Evolutionary conservation across 2,797 vertebrate species (phyloP).

Genomic region (Malacoctenus gilli): DNA sequence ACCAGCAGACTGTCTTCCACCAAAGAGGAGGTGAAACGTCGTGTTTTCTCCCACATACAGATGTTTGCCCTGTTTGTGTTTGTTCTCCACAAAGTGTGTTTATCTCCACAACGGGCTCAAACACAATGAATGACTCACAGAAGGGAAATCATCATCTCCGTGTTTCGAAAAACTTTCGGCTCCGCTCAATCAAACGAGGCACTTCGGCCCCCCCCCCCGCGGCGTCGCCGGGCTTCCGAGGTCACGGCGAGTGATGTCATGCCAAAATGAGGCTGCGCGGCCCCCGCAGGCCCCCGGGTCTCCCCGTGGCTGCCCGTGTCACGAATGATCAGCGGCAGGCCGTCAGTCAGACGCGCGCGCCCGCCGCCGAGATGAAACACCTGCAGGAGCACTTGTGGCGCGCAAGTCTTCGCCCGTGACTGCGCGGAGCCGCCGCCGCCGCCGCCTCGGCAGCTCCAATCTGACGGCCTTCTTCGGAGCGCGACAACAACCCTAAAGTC

Average conservation of each 20-base stretch:
- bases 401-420: constrained; percentile 35
- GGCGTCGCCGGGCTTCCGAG: constrained; percentile 51
- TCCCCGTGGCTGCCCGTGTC: constrained; percentile 58
- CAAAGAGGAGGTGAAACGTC: background rate
- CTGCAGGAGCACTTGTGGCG: constrained; percentile 67
- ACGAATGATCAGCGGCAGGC: constrained; percentile 56
- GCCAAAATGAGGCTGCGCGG: constrained; percentile 51
- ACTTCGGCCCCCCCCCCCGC: too few relatives aligned
- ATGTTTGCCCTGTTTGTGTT: constrained; percentile 26
- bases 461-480: too few relatives aligned
- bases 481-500: constrained; percentile 6
- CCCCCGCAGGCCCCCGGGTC: constrained; percentile 35
- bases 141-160: constrained; percentile 22
- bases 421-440: background rate
- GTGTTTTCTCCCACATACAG: constrained; percentile 18
- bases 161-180: constrained; percentile 32
- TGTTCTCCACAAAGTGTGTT: constrained; percentile 19
- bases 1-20: background rate
- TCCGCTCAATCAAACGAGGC: constrained; percentile 52
- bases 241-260: constrained; percentile 65
- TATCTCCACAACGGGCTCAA: constrained; percentile 33
- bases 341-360: constrained; percentile 41
- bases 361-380: constrained; percentile 51
- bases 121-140: constrained; percentile 16
- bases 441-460: too few relatives aligned